These are phyloP conservation scores for Scaeva pyrastri DNA, from an alignment of 2,888 invertebrate species.

Conservation along the genomic window DNA sequence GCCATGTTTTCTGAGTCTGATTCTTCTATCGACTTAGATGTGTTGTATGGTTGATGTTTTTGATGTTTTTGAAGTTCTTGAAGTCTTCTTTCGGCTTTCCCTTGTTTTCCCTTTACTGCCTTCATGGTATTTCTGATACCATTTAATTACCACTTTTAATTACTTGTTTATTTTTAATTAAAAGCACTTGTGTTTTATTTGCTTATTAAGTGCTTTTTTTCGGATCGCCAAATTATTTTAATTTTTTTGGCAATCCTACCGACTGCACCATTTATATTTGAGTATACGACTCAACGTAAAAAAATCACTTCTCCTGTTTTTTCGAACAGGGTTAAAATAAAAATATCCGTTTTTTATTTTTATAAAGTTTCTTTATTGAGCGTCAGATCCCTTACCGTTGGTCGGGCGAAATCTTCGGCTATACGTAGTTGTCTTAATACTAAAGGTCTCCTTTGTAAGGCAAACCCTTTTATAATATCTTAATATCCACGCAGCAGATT, in stretches of 20 bases:
- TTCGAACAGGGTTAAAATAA: too few species aligned
- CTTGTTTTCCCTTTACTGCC: constrained; percentile 8
- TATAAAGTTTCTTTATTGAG: too few species aligned
- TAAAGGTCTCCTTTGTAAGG: too few species aligned
- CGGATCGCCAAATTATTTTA: not conserved
- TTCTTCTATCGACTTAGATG: not conserved
- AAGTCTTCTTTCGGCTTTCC: not conserved
- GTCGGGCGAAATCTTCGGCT: too few species aligned
- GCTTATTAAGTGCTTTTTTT: not conserved
- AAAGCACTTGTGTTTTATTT: not conserved
- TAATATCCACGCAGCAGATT: too few species aligned
- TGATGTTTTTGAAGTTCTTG: constrained; percentile 9
- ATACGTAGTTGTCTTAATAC: too few species aligned
- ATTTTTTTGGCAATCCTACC: not conserved
- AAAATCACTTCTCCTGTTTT: too few species aligned
- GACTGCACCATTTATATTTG: not conserved
- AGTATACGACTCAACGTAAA: too few species aligned
- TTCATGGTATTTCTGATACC: constrained; percentile 4
- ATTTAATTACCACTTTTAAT: not conserved
- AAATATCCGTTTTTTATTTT: too few species aligned
- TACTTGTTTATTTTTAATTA: not conserved
- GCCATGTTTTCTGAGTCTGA: constrained; percentile 17
- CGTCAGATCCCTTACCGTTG: too few species aligned
- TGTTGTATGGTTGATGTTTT: constrained; percentile 4
- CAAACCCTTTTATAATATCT: too few species aligned